Percentiles rank a stretch among this genome's conserved stretches.
Evolutionary conservation across 1,140 invertebrate species (phyloP).

Genomic region (Drosophila navojoa): DNA sequence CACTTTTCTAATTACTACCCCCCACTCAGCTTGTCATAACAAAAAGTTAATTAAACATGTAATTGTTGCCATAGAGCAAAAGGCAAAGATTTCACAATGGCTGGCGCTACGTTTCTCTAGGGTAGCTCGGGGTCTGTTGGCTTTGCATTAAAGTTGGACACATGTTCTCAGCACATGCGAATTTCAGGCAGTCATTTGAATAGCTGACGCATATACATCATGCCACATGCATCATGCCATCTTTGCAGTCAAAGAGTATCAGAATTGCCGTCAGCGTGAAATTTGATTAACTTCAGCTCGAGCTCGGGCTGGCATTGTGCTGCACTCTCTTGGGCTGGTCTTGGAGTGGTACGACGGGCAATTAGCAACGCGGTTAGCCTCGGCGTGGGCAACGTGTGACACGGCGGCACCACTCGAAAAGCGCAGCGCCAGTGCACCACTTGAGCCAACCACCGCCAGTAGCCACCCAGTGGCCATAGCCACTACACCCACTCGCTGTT

Average conservation of each 20-base stretch:
- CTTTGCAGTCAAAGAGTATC: background rate
- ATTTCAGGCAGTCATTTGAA: background rate
- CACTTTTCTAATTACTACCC: slow-evolving; percentile 66
- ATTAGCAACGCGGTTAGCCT: slow-evolving; percentile 48
- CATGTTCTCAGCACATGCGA: background rate
- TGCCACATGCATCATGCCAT: too few relatives aligned
- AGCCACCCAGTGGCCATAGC: background rate
- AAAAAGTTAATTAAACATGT: slow-evolving; percentile 80
- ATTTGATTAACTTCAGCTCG: slow-evolving; percentile 57
- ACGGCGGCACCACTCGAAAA: slow-evolving; percentile 22
- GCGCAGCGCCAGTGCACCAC: slow-evolving; percentile 12
- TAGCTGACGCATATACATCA: background rate
- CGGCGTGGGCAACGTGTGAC: slow-evolving; percentile 11
- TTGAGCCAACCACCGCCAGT: slow-evolving; percentile 2
- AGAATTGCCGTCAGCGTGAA: background rate
- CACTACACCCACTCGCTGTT: background rate
- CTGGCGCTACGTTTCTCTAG: slow-evolving; percentile 14
- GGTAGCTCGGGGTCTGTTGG: slow-evolving; percentile 17
- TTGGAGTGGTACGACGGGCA: slow-evolving; percentile 33
- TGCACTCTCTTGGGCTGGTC: background rate
- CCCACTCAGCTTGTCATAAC: slow-evolving; percentile 55
- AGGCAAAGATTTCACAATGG: slow-evolving; percentile 49
- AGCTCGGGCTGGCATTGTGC: slow-evolving; percentile 36
- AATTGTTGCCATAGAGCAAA: slow-evolving; percentile 63
- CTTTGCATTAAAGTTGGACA: slow-evolving; percentile 6